Conservation (phyloP, 1,140 invertebrate genomes). For the Ridgeia piscesae region DNA sequence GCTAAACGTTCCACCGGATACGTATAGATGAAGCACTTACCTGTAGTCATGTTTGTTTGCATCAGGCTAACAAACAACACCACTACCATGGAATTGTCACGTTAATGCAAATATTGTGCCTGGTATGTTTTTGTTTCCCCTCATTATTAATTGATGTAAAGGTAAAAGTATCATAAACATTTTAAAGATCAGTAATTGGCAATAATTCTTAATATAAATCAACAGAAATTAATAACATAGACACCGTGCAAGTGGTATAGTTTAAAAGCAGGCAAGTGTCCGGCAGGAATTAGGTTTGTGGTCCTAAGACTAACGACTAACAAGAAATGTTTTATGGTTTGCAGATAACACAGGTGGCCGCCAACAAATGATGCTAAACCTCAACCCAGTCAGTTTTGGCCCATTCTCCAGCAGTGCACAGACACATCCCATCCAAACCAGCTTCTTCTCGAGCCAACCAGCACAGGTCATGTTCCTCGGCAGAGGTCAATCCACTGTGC, state of each 20-base stretch:
- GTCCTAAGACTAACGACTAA: not conserved
- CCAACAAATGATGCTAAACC: not conserved
- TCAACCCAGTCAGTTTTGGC: not conserved
- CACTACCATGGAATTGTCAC: too few species aligned
- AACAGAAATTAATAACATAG: not conserved
- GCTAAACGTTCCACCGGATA: too few species aligned
- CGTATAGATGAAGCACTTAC: too few species aligned
- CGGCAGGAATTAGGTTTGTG: too few species aligned
- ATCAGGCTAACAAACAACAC: too few species aligned
- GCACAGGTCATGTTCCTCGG: not conserved
- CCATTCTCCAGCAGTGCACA: not conserved
- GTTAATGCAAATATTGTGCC: too few species aligned
- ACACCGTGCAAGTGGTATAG: not conserved
- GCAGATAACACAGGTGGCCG: not conserved
- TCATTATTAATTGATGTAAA: not conserved
- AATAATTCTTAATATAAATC: not conserved
- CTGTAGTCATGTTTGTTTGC: too few species aligned
- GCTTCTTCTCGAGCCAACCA: not conserved
- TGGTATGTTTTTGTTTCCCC: too few species aligned
- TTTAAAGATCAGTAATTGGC: not conserved
- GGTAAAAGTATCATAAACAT: not conserved
- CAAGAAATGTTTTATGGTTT: not conserved
- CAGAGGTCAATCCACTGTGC: not conserved
- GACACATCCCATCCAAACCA: not conserved
- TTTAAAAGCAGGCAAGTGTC: not conserved